Base-by-base conservation (phyloP, 2,888 invertebrate genomes). In the Drosophila subquinaria region DNA sequence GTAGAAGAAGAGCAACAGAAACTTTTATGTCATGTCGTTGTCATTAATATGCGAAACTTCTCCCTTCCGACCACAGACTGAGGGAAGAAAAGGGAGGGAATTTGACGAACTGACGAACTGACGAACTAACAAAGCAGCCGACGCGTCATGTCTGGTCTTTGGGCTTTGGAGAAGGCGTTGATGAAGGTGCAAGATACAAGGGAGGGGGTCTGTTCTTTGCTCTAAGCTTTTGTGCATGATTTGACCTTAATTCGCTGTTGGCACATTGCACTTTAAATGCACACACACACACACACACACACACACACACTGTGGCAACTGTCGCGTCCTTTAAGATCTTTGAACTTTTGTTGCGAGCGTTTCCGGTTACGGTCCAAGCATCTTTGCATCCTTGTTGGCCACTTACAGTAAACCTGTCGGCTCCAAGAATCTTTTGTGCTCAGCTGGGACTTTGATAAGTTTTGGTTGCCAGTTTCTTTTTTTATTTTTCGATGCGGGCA, bases 241-340 rank as follows among this genome's bases (percentile, higher is more conserved):
- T 90, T 86, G 85, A 86, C 85, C 85, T 88, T 86, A 86, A 90
- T 86, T 90, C 83, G 78, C 67, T 81, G 68, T 55, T 76, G 74
- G 88, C 83, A 85, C 79, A 84, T 85, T 79, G 70, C 87, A 83
- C 81, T 78, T 88, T 88, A 86, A 80, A 72, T 45, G 74, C 64
- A 69, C 43, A 55, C 65, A 56, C 20, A 45, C 53, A 40, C 23
- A 64, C 64, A 69, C 43, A 55, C 65, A 56, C 20, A 45, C 53
- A 40, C 23, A 64, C 38, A n/a, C 38, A n/a, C 38, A 15, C 36
- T 1, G 48, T 11, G 50, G 36, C 65, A 38, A 17, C 51, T 48
- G 40, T 51, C 30, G 40, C 61, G 75, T 72, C 53, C 80, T 76
- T 69, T 69, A 76, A 73, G 78, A 71, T 68, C 64, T 75, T 68